Evolutionary conservation across 1,140 invertebrate genomes (phyloP).

Genomic region (Condylostylus longicornis): DNA sequence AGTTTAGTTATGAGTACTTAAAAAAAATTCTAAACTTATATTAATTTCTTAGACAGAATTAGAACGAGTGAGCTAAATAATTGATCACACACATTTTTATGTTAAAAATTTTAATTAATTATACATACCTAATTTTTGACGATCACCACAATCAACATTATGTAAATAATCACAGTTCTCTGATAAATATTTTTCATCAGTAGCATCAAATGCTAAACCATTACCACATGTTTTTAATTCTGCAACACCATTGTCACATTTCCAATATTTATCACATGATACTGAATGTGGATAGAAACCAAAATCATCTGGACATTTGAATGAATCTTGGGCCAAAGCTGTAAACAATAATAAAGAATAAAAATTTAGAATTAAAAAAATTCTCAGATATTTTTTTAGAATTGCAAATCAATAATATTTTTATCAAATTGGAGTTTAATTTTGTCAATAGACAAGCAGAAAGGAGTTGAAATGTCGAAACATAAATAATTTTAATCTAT

Average conservation of each 20-base stretch:
- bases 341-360: conserved; percentile 23
- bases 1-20: not conserved
- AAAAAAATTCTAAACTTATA: not conserved
- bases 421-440: too few relatives aligned
- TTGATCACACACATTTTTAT: not conserved
- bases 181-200: conserved; percentile 73
- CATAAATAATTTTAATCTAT: too few relatives aligned
- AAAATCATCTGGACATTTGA: conserved; percentile 88
- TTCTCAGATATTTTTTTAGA: too few relatives aligned
- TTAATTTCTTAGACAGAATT: not conserved
- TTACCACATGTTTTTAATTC: conserved; percentile 88
- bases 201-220: conserved; percentile 79
- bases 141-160: conserved; percentile 86
- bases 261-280: conserved; percentile 92
- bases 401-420: too few relatives aligned
- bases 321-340: conserved; percentile 60
- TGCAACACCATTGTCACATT: conserved; percentile 76
- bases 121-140: conserved; percentile 59
- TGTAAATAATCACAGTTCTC: conserved; percentile 92
- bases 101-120: not conserved
- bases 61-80: too few relatives aligned
- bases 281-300: conserved; percentile 81
- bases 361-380: conserved; percentile 4
- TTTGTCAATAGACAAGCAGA: too few relatives aligned
- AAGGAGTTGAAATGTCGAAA: too few relatives aligned